Conservation (phyloP, 2,888 invertebrate genomes). For the Eucriotettix oculatus region DNA sequence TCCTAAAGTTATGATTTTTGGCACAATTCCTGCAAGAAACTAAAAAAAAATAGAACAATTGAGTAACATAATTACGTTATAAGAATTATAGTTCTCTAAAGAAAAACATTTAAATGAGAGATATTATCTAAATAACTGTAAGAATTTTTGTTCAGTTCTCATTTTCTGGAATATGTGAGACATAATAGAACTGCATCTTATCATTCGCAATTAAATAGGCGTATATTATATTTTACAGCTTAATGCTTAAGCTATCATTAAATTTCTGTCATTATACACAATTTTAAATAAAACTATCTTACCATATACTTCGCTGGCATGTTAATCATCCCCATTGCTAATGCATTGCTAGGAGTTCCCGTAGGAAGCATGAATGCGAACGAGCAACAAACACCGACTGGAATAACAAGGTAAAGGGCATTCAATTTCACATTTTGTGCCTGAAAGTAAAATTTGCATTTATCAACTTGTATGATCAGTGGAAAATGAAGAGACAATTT, state of each 20-base stretch:
- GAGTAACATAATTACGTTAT: neutral
- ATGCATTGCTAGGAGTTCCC: conserved; percentile 6
- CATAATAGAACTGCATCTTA: too few species aligned
- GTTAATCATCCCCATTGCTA: neutral
- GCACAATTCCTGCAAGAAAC: neutral
- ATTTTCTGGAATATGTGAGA: too few species aligned
- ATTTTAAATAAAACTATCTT: neutral
- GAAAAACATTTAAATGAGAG: neutral
- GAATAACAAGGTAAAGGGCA: conserved; percentile 1
- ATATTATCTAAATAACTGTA: too few species aligned
- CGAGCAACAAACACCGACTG: conserved; percentile 2
- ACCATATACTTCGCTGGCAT: conserved; percentile 3
- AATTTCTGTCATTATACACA: neutral
- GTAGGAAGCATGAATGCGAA: conserved; percentile 5
- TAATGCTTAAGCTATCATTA: too few species aligned
- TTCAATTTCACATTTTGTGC: neutral
- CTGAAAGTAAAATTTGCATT: neutral
- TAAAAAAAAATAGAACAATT: neutral
- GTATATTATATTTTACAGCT: too few species aligned
- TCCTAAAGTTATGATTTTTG: neutral
- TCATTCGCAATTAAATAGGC: too few species aligned
- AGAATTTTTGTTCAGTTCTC: too few species aligned
- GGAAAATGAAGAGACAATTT: neutral
- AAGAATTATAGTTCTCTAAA: neutral
- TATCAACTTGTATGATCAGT: neutral